Conservation (phyloP, 2,888 invertebrate species). For the Chydorus sphaericus region DNA sequence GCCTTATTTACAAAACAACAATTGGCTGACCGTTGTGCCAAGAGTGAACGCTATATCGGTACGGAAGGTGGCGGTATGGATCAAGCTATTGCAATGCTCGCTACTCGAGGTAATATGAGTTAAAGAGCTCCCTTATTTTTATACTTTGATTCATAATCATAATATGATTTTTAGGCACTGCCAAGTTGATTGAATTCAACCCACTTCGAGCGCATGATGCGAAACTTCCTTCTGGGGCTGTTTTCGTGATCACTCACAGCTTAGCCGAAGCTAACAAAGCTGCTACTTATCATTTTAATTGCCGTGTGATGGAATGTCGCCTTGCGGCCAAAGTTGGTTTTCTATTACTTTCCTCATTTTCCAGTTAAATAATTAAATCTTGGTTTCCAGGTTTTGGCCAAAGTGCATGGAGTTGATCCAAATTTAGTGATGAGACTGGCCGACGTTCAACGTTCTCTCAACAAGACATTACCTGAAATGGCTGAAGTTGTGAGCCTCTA, state of each 20-base stretch:
- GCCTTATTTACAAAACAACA: conserved; percentile 37
- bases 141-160: not conserved
- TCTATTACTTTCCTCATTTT: not conserved
- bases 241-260: conserved; percentile 89
- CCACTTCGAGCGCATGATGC: conserved; percentile 66
- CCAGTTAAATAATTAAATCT: not conserved
- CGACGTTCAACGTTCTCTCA: conserved; percentile 53
- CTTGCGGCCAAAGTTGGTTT: conserved; percentile 60
- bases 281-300: conserved; percentile 74
- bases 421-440: conserved; percentile 47
- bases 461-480: conserved; percentile 50
- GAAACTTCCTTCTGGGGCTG: conserved; percentile 60
- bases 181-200: conserved; percentile 85
- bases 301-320: conserved; percentile 85
- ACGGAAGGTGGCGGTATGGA: conserved; percentile 99
- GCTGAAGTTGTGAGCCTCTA: conserved; percentile 44
- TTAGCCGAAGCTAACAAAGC: conserved; percentile 83
- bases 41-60: conserved; percentile 84
- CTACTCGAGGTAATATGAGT: conserved; percentile 34
- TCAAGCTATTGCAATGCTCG: conserved; percentile 92
- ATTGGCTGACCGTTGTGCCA: conserved; percentile 75
- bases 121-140: not conserved
- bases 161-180: conserved; percentile 41
- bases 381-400: conserved; percentile 37
- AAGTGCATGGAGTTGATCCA: conserved; percentile 44